phyloP scores from a whole-genome alignment of 2,113 vertebrate species.

The Thunnus thynnus region DNA sequence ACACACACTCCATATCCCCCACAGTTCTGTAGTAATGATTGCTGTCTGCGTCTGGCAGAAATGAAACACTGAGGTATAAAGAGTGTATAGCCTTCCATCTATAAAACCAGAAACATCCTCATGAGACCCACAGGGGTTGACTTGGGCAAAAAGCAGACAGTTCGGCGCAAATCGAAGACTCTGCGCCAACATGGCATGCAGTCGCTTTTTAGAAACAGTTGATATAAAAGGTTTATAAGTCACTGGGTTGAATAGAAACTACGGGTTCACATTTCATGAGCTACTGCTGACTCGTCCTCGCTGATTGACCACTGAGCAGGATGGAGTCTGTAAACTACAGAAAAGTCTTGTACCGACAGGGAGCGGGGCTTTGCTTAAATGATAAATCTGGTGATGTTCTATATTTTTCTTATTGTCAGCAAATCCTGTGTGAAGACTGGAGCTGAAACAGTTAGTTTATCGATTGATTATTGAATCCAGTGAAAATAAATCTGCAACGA shows the following conservation, averaged over 20 bases:
- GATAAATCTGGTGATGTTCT: no score
- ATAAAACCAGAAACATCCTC: constrained; percentile 80
- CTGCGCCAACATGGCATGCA: constrained; percentile 60
- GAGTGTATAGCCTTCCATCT: constrained; percentile 75
- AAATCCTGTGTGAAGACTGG: no score
- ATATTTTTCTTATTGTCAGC: no score
- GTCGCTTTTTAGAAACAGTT: constrained; percentile 21
- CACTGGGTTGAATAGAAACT: constrained; percentile 54
- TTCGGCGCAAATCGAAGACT: constrained; percentile 68
- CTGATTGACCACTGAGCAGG: constrained; percentile 18
- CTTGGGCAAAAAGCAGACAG: constrained; percentile 73
- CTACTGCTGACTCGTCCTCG: constrained; percentile 34
- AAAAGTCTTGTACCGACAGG: not conserved
- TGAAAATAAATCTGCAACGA: no score
- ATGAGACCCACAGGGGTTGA: constrained; percentile 72
- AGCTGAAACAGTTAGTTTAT: no score
- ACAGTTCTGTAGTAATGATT: constrained; percentile 84
- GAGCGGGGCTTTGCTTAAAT: constrained; percentile 2
- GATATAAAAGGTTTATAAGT: constrained; percentile 56
- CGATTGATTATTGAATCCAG: no score
- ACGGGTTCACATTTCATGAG: constrained; percentile 61
- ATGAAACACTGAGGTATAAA: constrained; percentile 80
- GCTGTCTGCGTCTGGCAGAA: constrained; percentile 83
- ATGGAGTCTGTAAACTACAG: constrained; percentile 5
- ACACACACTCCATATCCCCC: constrained; percentile 70